Percentiles rank a stretch among this genome's conserved stretches.
Evolutionary conservation across 2,113 vertebrate genomes (phyloP).

Genomic region (Dendropsophus ebraccatus): DNA sequence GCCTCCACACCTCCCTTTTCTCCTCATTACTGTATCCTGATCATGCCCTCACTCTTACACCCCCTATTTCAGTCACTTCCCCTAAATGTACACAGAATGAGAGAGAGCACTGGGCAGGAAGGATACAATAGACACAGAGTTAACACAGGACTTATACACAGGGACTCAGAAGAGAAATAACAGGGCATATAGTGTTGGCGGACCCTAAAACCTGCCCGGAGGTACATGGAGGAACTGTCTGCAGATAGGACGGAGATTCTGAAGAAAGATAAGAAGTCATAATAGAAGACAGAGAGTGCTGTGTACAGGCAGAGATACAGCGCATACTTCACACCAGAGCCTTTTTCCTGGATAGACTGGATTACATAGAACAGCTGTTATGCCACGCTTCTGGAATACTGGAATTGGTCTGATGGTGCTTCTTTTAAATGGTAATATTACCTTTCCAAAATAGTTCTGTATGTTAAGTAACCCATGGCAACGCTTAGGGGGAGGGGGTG

Average conservation of each 20-base stretch:
- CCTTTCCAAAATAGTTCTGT: neutral
- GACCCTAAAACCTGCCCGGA: neutral
- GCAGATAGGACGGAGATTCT: neutral
- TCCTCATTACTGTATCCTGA: constrained; percentile 5
- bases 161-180: neutral
- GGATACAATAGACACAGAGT: neutral
- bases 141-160: neutral
- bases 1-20: neutral
- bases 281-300: neutral
- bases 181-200: neutral
- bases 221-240: neutral
- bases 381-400: neutral
- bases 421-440: neutral
- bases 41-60: neutral
- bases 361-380: neutral
- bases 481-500: too few species aligned
- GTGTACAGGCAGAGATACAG: neutral
- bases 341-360: neutral
- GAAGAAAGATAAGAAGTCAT: neutral
- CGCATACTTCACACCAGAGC: neutral
- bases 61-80: constrained; percentile 12
- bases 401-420: neutral
- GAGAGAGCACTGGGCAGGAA: neutral
- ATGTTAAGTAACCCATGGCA: neutral
- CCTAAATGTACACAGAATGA: constrained; percentile 10